phyloP scores from a whole-genome alignment of 2,797 vertebrate genomes.

The Microctenopoma steveboyesi region DNA sequence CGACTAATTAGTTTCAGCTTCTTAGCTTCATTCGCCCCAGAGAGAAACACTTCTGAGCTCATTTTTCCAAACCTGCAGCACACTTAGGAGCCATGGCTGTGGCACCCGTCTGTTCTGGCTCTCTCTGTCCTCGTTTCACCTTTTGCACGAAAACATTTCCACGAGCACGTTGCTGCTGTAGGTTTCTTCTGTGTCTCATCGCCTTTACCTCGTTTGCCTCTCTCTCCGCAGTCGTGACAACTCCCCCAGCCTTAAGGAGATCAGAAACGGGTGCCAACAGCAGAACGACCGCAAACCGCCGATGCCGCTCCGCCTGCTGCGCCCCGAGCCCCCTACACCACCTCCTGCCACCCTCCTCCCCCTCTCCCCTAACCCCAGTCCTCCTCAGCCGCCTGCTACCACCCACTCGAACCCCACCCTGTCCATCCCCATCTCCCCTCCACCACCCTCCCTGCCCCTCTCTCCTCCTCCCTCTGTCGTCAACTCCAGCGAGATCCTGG shows the following conservation, averaged over 20 bases:
- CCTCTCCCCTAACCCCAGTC: conserved; percentile 37
- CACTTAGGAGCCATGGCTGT: conserved; percentile 39
- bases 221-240: conserved; percentile 90
- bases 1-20: conserved; percentile 41
- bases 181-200: not conserved
- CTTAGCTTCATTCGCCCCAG: conserved; percentile 12
- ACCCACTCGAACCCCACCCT: conserved; percentile 32
- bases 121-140: not conserved
- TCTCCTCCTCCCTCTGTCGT: conserved; percentile 86
- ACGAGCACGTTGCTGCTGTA: not conserved
- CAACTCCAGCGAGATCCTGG: conserved; percentile 95
- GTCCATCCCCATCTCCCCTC: conserved; percentile 57
- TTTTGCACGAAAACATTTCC: not conserved
- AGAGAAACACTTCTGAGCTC: conserved; percentile 33
- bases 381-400: conserved; percentile 38
- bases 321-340: conserved; percentile 85
- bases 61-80: conserved; percentile 58
- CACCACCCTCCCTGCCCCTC: conserved; percentile 65
- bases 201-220: not conserved
- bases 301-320: conserved; percentile 92
- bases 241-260: conserved; percentile 98
- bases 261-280: conserved; percentile 97
- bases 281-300: conserved; percentile 95
- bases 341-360: conserved; percentile 66
- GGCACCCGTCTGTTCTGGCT: conserved; percentile 36